phyloP scores from a whole-genome alignment of 1,140 invertebrate species.

The Drosophila equinoxialis region DNA sequence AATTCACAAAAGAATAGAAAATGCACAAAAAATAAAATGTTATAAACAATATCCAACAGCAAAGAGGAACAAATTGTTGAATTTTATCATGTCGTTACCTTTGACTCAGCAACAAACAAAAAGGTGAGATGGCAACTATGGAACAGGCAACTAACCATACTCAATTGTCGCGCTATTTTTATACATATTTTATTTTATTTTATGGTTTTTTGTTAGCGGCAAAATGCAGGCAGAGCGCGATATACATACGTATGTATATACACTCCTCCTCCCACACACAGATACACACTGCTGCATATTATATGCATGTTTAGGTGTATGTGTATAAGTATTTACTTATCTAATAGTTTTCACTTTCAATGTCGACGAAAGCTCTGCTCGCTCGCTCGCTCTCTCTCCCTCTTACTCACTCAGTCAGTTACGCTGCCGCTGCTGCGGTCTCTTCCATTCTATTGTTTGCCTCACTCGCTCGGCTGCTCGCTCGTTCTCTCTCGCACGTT shows the following conservation, averaged over 20 bases:
- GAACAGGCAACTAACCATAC: constrained; percentile 6
- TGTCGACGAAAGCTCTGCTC: constrained; percentile 49
- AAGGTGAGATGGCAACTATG: constrained; percentile 2
- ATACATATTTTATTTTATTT: neutral
- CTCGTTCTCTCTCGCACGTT: neutral
- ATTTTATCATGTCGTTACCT: neutral
- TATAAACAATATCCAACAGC: constrained; percentile 2
- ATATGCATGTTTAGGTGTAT: neutral
- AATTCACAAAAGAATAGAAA: constrained; percentile 30
- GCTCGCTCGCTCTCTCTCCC: neutral
- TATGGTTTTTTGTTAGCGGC: neutral
- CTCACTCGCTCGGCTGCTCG: neutral
- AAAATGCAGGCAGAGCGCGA: neutral
- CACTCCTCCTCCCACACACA: constrained; percentile 6
- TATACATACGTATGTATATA: neutral
- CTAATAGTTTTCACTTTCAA: constrained; percentile 80
- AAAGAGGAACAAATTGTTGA: constrained; percentile 26
- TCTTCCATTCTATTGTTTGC: neutral
- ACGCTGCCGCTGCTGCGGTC: no score
- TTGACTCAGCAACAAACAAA: neutral
- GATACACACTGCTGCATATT: constrained; percentile 10
- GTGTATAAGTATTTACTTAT: constrained; percentile 42
- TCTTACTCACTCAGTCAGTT: no score
- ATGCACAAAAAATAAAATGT: constrained; percentile 1
- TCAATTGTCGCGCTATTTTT: constrained; percentile 11